phyloP scores from a whole-genome alignment of 2,113 vertebrate species.

The Onychorhynchus coronatus region DNA sequence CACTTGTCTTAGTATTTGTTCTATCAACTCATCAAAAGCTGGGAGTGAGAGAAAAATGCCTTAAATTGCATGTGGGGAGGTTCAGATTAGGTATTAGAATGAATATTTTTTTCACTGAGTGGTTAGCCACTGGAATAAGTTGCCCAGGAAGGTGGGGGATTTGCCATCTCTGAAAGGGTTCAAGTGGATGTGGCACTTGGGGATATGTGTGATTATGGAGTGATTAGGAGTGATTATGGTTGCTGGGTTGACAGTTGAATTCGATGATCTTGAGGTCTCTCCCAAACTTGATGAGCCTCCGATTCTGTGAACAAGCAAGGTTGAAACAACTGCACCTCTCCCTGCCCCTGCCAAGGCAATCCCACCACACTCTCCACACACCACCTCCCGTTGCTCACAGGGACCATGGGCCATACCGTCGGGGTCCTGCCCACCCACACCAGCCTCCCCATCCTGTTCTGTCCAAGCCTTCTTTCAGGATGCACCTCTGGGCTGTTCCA shows the following conservation, averaged over 20 bases:
- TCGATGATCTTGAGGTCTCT: not conserved
- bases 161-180: not conserved
- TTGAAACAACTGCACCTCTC: not conserved
- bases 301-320: not conserved
- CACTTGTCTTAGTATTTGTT: not conserved
- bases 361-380: rapidly evolving
- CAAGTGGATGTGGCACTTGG: not conserved
- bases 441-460: not conserved
- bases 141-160: not conserved
- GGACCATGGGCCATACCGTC: rapidly evolving
- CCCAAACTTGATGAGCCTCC: not conserved
- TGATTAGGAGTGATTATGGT: not conserved
- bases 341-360: not conserved
- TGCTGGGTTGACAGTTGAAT: not conserved
- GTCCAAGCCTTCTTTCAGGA: not conserved
- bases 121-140: not conserved
- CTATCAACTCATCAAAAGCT: not conserved
- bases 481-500: too few relatives aligned
- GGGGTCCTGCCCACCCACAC: not conserved
- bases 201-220: too few relatives aligned
- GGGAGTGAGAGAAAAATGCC: not conserved
- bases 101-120: not conserved
- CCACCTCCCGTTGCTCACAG: not conserved
- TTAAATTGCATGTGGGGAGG: not conserved
- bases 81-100: not conserved